These are phyloP conservation scores for Eristalis arbustorum DNA, from an alignment of 2,888 invertebrate genomes.

Conservation along the genomic window DNA sequence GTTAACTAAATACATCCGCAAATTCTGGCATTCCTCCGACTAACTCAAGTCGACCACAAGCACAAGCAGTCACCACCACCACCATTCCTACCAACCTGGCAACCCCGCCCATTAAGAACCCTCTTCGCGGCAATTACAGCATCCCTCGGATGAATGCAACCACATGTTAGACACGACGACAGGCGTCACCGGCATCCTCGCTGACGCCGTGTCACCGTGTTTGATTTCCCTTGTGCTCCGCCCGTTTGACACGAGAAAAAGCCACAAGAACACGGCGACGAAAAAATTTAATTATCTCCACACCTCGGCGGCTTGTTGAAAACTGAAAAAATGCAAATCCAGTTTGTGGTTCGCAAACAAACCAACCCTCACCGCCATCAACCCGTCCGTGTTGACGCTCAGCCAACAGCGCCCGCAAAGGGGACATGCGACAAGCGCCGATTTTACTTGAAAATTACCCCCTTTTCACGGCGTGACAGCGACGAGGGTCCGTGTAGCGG, in stretches of 20 bases:
- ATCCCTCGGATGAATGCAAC: not conserved
- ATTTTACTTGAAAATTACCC: not conserved
- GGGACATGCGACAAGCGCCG: not conserved
- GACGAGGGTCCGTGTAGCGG: not conserved
- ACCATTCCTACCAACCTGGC: too few relatives aligned
- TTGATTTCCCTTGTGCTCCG: not conserved
- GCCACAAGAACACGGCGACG: not conserved
- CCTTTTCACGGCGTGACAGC: not conserved
- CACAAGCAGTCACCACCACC: too few relatives aligned
- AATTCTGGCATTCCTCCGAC: too few relatives aligned
- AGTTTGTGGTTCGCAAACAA: not conserved
- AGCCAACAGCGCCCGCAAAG: not conserved
- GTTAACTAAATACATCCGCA: too few relatives aligned
- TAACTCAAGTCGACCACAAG: too few relatives aligned
- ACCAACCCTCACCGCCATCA: not conserved
- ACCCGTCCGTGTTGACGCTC: not conserved
- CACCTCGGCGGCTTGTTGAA: not conserved
- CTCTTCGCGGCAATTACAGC: not conserved
- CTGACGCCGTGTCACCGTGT: not conserved
- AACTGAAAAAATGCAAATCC: not conserved
- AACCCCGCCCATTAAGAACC: too few relatives aligned
- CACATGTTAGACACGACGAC: not conserved
- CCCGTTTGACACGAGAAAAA: not conserved
- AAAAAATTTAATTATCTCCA: not conserved
- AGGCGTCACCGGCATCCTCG: not conserved